Base-by-base conservation (phyloP, 2,797 vertebrate genomes). In the Hirundo rustica region DNA sequence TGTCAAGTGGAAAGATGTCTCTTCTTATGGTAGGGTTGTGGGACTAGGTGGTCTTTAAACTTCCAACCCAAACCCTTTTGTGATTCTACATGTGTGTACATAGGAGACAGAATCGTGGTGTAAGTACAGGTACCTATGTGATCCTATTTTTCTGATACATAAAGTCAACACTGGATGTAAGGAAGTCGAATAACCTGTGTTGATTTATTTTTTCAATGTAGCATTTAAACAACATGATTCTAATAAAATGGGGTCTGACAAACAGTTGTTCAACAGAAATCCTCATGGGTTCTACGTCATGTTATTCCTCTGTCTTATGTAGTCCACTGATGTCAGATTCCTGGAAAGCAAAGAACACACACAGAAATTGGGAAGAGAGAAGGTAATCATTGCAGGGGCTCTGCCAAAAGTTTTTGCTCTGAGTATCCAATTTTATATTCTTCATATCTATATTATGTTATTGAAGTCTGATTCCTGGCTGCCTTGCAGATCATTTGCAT, bases 401-500 rank as follows among this genome's bases (percentile, higher is more conserved):
- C 72, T 94, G 61, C 58, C 87, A 72, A 25, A 93, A 65, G 18
- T n/a, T n/a, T 71, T 89, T 92, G 58, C 57, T 79, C 30, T 30
- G 9, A 22, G 16, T 74, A 80, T 74, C 75, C 65, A 61, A 38
- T 77, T 95, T 95, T 85, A 74, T 64, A 64, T 74, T 85, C 42
- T 82, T 87, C 44, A 27, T 88, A 74, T 79, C 75, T 85, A 13
- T 85, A 74, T 48, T 70, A 32, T 42, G 6, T 72, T 76, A 76
- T 27, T 87, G 83, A 93, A 91, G 45, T 79, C 88, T 85, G 77
- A 64, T 94, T 93, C 68, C 85, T 20, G 2, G 3, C 61, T 91
- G 81, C 75, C 78, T 93, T 88, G 78, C 81, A 85, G 75, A 85
- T 94, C 44, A 83, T 96, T 95, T 95, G 78, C 75, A 95, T 96